These are phyloP conservation scores for Drosophila auraria DNA, from an alignment of 1,140 invertebrate species.

Conservation along the genomic window DNA sequence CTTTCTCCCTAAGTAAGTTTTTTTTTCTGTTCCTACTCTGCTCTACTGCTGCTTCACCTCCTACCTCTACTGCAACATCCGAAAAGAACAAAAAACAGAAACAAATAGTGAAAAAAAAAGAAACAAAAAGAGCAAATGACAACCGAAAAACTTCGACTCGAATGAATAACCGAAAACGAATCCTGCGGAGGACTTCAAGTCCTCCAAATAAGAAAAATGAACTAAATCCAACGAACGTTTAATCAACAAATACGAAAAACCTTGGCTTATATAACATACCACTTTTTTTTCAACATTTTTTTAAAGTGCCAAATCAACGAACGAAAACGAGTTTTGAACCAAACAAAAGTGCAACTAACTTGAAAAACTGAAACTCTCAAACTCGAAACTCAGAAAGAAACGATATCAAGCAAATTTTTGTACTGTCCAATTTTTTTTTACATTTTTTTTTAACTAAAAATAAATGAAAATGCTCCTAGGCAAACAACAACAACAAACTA, in stretches of 20 bases:
- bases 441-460: constrained; percentile 66
- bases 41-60: constrained; percentile 53
- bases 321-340: constrained; percentile 2
- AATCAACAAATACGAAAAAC: constrained; percentile 24
- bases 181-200: constrained; percentile 7
- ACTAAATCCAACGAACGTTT: constrained; percentile 21
- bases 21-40: constrained; percentile 57
- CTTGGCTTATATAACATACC: constrained; percentile 56
- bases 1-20: constrained; percentile 85
- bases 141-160: constrained; percentile 20
- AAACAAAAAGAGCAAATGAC: constrained; percentile 4
- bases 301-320: constrained; percentile 55
- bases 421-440: constrained; percentile 28
- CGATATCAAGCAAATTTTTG: constrained; percentile 19
- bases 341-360: constrained; percentile 20
- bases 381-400: constrained; percentile 17
- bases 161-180: constrained; percentile 10
- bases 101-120: constrained; percentile 32
- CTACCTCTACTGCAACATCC: constrained; percentile 26
- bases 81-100: constrained; percentile 14
- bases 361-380: constrained; percentile 6
- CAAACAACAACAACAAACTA: constrained; percentile 32
- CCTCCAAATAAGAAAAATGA: constrained; percentile 8
- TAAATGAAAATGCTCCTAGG: constrained; percentile 62
- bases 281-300: constrained; percentile 69